A percentile compares a stretch with the other conserved stretches of the same genome.
These are phyloP conservation scores for Hirudinaria manillensis DNA, from an alignment of 2,888 invertebrate genomes.

Conservation along the genomic window DNA sequence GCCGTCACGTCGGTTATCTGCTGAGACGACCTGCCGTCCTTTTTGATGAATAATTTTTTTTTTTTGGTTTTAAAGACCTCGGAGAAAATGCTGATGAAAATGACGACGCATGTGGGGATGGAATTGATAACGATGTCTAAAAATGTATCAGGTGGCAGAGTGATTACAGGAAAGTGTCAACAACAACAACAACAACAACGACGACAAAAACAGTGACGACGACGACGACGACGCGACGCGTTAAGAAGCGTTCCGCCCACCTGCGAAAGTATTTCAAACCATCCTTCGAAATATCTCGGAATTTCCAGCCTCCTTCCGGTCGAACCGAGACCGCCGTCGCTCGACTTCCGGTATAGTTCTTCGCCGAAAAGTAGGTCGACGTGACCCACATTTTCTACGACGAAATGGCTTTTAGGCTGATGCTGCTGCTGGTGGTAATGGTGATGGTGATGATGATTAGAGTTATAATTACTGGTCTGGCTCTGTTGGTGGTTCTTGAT, in stretches of 20 bases:
- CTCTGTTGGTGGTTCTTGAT: too few species aligned
- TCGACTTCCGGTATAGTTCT: background rate
- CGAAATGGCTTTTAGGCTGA: background rate
- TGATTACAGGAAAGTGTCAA: too few species aligned
- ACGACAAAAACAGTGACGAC: too few species aligned
- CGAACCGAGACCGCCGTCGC: background rate
- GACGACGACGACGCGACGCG: too few species aligned
- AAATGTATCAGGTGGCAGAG: too few species aligned
- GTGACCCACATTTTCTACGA: background rate
- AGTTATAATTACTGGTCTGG: background rate
- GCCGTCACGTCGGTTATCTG: background rate
- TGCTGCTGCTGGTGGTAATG: background rate
- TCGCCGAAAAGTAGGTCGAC: background rate
- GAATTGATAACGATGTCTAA: too few species aligned
- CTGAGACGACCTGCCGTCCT: constrained; percentile 1
- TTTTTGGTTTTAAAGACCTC: too few species aligned
- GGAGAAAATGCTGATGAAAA: too few species aligned
- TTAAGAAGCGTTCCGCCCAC: background rate
- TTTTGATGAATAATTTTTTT: background rate
- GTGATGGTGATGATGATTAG: background rate
- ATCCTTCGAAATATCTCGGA: background rate
- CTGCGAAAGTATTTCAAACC: constrained; percentile 3
- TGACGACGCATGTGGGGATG: too few species aligned
- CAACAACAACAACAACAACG: too few species aligned
- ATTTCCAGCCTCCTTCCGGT: constrained; percentile 8